Percentiles rank a stretch among this genome's conserved stretches.
Evolutionary conservation across 2,113 vertebrate genomes (phyloP).

Genomic region (Corvus hawaiiensis): DNA sequence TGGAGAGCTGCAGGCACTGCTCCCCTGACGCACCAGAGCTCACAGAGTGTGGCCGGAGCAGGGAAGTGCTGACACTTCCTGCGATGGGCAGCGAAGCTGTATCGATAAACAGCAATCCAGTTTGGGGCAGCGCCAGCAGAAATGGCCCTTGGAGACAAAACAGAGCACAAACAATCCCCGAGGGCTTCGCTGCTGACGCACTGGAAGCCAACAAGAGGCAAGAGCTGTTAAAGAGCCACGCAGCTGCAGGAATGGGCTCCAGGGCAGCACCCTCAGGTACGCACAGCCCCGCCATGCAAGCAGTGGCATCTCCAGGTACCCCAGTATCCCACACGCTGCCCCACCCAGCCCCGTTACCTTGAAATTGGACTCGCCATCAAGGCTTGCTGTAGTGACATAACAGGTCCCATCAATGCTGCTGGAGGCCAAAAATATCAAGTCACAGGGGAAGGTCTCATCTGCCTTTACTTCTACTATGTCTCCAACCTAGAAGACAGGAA

Average conservation of each 20-base stretch:
- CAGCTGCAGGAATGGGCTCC: background rate
- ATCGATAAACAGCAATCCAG: background rate
- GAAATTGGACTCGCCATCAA: slow-evolving; percentile 96
- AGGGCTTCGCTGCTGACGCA: accelerated
- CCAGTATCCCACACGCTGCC: accelerated
- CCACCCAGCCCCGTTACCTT: slow-evolving; percentile 76
- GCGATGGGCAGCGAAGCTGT: accelerated
- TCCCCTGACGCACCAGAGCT: accelerated
- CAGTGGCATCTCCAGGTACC: background rate
- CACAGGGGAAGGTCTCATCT: slow-evolving; percentile 95
- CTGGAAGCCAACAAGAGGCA: background rate
- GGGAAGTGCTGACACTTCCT: accelerated
- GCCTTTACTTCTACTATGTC: slow-evolving; percentile 91
- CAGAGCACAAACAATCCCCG: background rate
- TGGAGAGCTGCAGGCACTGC: background rate
- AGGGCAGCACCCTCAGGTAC: accelerated
- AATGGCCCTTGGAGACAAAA: background rate
- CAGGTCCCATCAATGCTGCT: slow-evolving; percentile 85
- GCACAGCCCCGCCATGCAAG: background rate
- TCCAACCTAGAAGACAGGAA: slow-evolving; percentile 79
- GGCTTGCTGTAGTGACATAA: slow-evolving; percentile 93
- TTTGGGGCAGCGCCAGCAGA: background rate
- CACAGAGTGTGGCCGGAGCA: accelerated
- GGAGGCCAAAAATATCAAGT: slow-evolving; percentile 90
- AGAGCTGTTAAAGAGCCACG: background rate